Percentiles rank a stretch among this genome's conserved stretches.
Conservation (phyloP, 2,113 vertebrate genomes). For the Ameiurus melas region DNA sequence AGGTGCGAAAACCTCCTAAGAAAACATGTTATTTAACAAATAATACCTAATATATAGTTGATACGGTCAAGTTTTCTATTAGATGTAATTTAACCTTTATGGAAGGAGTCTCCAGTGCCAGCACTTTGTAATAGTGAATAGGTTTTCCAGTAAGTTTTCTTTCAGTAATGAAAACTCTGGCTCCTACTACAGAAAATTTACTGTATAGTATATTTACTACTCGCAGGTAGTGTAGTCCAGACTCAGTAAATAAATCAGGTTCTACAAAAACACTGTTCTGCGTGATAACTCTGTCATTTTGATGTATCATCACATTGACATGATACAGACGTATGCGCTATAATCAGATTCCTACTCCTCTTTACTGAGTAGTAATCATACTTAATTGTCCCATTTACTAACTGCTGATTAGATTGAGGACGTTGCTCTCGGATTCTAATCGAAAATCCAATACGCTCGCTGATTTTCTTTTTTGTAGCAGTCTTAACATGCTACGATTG, state of each 20-base stretch:
- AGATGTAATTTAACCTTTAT: neutral
- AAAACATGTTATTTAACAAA: neutral
- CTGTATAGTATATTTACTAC: too few species aligned
- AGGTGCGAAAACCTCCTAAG: too few species aligned
- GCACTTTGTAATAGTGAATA: neutral
- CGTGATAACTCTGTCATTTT: slow-evolving; percentile 9
- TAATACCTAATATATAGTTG: neutral
- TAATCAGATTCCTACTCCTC: slow-evolving; percentile 40
- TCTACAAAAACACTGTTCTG: neutral
- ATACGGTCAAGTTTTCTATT: neutral
- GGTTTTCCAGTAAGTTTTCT: neutral
- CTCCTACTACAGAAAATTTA: neutral
- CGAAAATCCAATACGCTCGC: slow-evolving; percentile 43
- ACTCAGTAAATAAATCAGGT: neutral
- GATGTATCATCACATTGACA: neutral
- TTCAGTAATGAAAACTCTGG: neutral
- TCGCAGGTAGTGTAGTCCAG: neutral
- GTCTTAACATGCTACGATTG: neutral
- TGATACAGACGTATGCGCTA: slow-evolving; percentile 18
- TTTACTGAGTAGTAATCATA: slow-evolving; percentile 34
- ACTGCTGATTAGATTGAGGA: slow-evolving; percentile 45
- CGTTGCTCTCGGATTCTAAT: slow-evolving; percentile 42
- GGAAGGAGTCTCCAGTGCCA: neutral
- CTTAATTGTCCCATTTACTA: slow-evolving; percentile 45
- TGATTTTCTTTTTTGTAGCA: neutral